phyloP scores from a whole-genome alignment of 2,797 vertebrate genomes.

The Notolepis coatsorum region DNA sequence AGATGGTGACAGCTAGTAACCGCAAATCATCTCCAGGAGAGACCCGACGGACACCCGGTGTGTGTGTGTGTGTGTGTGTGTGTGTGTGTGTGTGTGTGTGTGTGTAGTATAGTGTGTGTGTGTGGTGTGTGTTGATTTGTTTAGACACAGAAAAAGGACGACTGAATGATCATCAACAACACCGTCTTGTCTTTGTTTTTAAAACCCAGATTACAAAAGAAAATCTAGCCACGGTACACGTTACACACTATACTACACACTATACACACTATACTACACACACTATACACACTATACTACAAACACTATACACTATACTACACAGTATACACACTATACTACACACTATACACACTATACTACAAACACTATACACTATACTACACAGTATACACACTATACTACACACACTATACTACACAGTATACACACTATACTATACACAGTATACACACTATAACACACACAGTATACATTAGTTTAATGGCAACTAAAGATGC shows the following conservation, averaged over 20 bases:
- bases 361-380: background rate
- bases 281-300: no score
- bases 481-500: no score
- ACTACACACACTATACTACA: background rate
- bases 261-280: no score
- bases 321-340: background rate
- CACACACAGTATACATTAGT: no score
- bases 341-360: background rate
- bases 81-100: slow-evolving; percentile 6
- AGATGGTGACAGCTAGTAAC: slow-evolving; percentile 6
- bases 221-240: background rate
- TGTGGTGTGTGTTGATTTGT: background rate
- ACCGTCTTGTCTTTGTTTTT: no score
- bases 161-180: background rate
- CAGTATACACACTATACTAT: no score
- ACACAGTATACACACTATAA: no score
- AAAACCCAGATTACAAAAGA: background rate
- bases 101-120: slow-evolving; percentile 16
- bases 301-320: background rate
- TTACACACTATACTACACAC: background rate
- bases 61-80: slow-evolving; percentile 4
- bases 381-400: background rate
- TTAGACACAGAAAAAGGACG: slow-evolving; percentile 34
- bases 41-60: slow-evolving; percentile 17
- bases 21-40: background rate